Percentiles rank a stretch among this genome's conserved stretches.
Conservation (phyloP, 2,888 invertebrate species). For the Syrista parreyssii region DNA sequence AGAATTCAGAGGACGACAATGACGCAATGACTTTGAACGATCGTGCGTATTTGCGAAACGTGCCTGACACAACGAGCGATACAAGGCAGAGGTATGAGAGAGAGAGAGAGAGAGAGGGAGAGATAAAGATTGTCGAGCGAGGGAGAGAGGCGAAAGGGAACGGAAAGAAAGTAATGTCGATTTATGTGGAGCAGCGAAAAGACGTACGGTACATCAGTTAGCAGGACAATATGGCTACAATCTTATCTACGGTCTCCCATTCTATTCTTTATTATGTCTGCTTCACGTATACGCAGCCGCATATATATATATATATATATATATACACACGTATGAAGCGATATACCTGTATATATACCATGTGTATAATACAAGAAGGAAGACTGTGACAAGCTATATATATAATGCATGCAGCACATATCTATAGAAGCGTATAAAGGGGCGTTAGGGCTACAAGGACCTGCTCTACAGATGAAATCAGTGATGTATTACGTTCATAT, state of each 20-base stretch:
- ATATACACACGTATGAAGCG: no score
- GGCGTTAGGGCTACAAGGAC: slow-evolving; percentile 16
- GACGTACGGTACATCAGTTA: slow-evolving; percentile 1
- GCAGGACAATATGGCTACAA: slow-evolving; percentile 15
- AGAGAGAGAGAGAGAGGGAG: slow-evolving; percentile 18
- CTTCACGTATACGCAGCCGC: not conserved
- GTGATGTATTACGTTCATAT: slow-evolving; percentile 21
- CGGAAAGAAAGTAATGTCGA: not conserved
- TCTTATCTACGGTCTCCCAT: slow-evolving; percentile 18
- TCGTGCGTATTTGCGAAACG: not conserved
- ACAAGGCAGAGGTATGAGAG: not conserved
- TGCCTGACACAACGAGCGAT: not conserved
- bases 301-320: not conserved
- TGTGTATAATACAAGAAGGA: not conserved
- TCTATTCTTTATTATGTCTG: slow-evolving; percentile 4
- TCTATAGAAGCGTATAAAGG: slow-evolving; percentile 1
- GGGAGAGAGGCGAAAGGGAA: not conserved
- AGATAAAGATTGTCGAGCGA: not conserved
- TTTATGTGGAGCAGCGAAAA: slow-evolving; percentile 6
- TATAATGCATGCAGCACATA: not conserved
- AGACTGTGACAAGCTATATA: not conserved
- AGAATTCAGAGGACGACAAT: not conserved
- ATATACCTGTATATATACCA: not conserved
- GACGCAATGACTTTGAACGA: not conserved
- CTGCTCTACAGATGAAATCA: slow-evolving; percentile 18